phyloP scores from a whole-genome alignment of 2,113 vertebrate species.

The Alligator mississippiensis region DNA sequence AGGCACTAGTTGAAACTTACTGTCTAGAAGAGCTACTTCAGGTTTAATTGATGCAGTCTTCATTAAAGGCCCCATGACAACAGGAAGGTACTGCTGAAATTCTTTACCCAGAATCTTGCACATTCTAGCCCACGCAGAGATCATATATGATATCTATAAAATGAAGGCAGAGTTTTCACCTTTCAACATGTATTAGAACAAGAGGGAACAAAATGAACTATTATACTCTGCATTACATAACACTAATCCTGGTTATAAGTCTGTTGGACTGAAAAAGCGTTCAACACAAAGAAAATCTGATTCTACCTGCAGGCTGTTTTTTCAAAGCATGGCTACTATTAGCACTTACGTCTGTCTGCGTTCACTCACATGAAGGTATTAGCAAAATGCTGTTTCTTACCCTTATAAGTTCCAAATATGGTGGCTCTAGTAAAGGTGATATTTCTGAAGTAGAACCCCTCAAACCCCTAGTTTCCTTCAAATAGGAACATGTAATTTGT shows the following conservation, averaged over 20 bases:
- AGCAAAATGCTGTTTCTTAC: background rate
- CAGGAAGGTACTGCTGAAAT: slow-evolving; percentile 98
- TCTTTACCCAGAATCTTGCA: slow-evolving; percentile 99
- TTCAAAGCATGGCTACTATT: background rate
- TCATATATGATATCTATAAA: slow-evolving; percentile 97
- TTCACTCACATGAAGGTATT: no score
- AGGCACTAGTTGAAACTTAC: slow-evolving; percentile 78
- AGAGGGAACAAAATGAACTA: background rate
- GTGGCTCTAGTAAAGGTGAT: background rate
- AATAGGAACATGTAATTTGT: background rate
- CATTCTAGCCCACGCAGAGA: slow-evolving; percentile 99
- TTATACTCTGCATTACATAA: background rate
- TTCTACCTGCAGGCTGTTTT: background rate
- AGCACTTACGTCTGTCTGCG: background rate
- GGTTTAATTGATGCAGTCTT: slow-evolving; percentile 99
- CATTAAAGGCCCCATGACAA: slow-evolving; percentile 99
- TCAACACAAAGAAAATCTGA: background rate
- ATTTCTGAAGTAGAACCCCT: background rate
- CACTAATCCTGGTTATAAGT: background rate
- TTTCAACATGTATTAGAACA: slow-evolving; percentile 3
- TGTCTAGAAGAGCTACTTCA: slow-evolving; percentile 97
- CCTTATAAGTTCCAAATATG: background rate
- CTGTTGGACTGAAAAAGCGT: background rate
- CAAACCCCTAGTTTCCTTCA: background rate
- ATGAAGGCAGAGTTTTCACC: background rate